These are phyloP conservation scores for Hystrix cristata DNA, from an alignment of 2,113 vertebrate species.

Conservation along the genomic window DNA sequence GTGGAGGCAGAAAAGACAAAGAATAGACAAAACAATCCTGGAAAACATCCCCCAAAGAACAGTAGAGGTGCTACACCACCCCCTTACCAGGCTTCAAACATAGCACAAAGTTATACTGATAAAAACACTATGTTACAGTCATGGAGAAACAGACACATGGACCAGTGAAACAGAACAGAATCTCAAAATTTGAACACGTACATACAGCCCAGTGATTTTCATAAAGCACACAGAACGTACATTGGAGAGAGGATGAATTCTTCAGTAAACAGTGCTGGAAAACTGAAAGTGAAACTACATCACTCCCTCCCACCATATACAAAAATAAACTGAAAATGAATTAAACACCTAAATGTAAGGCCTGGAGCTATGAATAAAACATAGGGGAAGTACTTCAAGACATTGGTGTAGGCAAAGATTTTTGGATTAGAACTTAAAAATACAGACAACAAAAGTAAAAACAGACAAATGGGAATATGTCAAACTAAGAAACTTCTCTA, in stretches of 20 bases:
- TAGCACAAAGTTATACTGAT: not conserved
- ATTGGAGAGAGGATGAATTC: not conserved
- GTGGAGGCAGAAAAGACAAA: too few species aligned
- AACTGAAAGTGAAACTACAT: not conserved
- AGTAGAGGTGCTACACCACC: too few species aligned
- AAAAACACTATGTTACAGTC: not conserved
- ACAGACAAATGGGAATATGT: not conserved
- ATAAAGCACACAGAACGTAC: not conserved
- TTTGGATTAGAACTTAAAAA: not conserved
- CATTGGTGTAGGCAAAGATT: not conserved
- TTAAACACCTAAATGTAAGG: not conserved
- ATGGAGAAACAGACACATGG: not conserved
- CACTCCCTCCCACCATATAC: not conserved
- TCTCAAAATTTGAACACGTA: not conserved
- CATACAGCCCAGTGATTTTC: not conserved
- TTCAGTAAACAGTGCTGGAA: too few species aligned
- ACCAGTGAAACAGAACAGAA: not conserved
- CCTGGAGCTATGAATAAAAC: not conserved
- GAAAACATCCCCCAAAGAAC: too few species aligned
- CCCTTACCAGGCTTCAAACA: too few species aligned
- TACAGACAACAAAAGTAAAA: not conserved
- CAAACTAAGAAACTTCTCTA: not conserved
- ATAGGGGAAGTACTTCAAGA: not conserved
- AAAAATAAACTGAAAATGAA: not conserved
- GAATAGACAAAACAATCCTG: too few species aligned